A percentile compares a stretch with the other conserved stretches of the same genome.
These are phyloP conservation scores for Parnassius mnemosyne DNA, from an alignment of 2,888 invertebrate species.

Conservation along the genomic window DNA sequence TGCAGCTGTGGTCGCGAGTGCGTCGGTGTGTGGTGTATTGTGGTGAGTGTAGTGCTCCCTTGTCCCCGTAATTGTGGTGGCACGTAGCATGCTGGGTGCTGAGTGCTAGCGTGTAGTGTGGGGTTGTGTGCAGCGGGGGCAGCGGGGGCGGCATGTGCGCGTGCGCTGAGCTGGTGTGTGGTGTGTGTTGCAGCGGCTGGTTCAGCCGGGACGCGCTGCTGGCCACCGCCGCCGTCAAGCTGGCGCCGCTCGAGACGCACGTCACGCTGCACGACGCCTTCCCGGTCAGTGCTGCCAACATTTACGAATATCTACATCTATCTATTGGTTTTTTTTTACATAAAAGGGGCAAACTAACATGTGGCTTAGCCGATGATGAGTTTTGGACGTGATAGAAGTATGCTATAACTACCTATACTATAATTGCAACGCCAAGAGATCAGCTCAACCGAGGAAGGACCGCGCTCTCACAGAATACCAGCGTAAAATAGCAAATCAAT, in stretches of 20 bases:
- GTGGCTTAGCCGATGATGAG: too few species aligned
- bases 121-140: slow-evolving; percentile 29
- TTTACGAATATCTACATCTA: too few species aligned
- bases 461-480: too few species aligned
- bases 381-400: too few species aligned
- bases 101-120: slow-evolving; percentile 29
- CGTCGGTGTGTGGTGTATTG: neutral
- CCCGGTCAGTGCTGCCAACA: slow-evolving; percentile 85
- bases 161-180: slow-evolving; percentile 35
- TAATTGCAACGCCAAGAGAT: too few species aligned
- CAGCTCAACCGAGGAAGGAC: too few species aligned
- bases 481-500: too few species aligned
- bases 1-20: neutral
- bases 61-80: too few species aligned
- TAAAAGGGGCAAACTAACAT: too few species aligned
- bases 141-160: slow-evolving; percentile 31
- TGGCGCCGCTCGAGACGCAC: slow-evolving; percentile 93
- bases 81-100: slow-evolving; percentile 25
- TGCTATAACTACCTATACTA: too few species aligned
- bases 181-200: slow-evolving; percentile 93
- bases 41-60: too few species aligned
- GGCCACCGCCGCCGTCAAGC: slow-evolving; percentile 90
- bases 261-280: slow-evolving; percentile 95
- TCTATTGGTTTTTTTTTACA: too few species aligned
- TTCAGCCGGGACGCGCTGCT: slow-evolving; percentile 92